These are phyloP conservation scores for Drosophila tristis DNA, from an alignment of 1,140 invertebrate genomes.

Conservation along the genomic window DNA sequence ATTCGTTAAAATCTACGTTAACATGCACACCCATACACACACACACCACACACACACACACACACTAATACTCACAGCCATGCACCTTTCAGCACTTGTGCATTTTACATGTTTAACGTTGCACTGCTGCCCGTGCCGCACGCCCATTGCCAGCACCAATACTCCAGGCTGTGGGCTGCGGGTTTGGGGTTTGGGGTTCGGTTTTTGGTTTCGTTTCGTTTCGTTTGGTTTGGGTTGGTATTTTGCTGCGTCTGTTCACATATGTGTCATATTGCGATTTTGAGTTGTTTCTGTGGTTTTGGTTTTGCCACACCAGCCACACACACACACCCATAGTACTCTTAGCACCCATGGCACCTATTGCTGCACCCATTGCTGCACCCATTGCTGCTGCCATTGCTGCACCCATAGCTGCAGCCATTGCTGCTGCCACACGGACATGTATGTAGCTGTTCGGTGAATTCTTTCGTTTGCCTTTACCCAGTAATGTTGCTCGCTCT, in stretches of 20 bases:
- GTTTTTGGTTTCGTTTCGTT: constrained; percentile 30
- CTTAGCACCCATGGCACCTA: not conserved
- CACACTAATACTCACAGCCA: not conserved
- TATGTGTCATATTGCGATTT: constrained; percentile 80
- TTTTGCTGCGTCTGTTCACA: constrained; percentile 70
- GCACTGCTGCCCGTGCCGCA: constrained; percentile 45
- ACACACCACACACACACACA: not conserved
- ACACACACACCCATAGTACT: not conserved
- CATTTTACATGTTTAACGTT: constrained; percentile 75
- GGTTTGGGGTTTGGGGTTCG: constrained; percentile 33
- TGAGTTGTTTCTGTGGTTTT: constrained; percentile 76
- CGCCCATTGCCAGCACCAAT: constrained; percentile 7
- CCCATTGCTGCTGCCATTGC: too few relatives aligned
- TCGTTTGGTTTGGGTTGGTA: constrained; percentile 61
- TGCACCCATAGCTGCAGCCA: not conserved
- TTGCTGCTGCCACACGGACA: not conserved
- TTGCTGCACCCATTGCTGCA: too few relatives aligned
- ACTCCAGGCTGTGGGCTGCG: too few relatives aligned
- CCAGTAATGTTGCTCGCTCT: constrained; percentile 53
- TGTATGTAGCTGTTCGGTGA: constrained; percentile 12
- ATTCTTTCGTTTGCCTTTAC: constrained; percentile 1
- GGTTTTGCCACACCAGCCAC: constrained; percentile 37
- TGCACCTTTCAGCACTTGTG: constrained; percentile 66
- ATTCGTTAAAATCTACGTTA: constrained; percentile 76
- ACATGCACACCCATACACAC: constrained; percentile 37